Base-by-base conservation (phyloP, 2,797 vertebrate genomes). In the Simalia tracyae region DNA sequence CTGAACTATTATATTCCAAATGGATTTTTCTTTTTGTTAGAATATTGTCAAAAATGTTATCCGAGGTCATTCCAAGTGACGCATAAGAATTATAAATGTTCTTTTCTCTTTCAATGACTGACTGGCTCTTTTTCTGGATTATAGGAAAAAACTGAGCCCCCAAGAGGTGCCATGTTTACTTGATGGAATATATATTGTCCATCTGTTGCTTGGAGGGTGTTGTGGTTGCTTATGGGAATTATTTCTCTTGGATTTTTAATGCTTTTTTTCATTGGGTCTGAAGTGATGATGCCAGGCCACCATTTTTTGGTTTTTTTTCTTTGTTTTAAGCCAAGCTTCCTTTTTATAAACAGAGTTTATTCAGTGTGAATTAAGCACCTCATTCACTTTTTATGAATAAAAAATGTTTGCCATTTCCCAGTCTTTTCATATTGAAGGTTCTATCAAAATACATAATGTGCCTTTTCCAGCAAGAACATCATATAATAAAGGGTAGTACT, bases 401-500 rank as follows among this genome's bases (percentile, higher is more conserved):
- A n/a, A 76, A 90, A 72, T 90, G 87, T 87, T 46, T 87, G 84
- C n/a, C 50, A 63, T 87, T 60, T 90, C 6, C 8, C 46, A 92
- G 36, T 81, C 46, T 76, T 87, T 88, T 56, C 63, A 87, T 64
- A 88, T 84, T 84, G 56, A 90, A 63, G 64, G 66, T 87, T 86
- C n/a, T 36, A 0, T 24, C 2, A 64, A 54, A 88, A 86, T 91
- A 4, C 9, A 0, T n/a, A 11, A 64, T 92, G 46, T 85, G 22
- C 36, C 91, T 93, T 81, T 64, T 81, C 56, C 2, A 59, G 64
- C 57, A 61, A 87, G 50, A n/a, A 57, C 46, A 88, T 61, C 31
- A 19, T 50, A 54, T 54, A 54, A 54, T 54, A 54, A 54, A 54
- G 50, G 50, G 50, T 54, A 9, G 7, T 54, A 54, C 50, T 54